These are phyloP conservation scores for Troides helena DNA, from an alignment of 2,888 invertebrate genomes.

Conservation along the genomic window DNA sequence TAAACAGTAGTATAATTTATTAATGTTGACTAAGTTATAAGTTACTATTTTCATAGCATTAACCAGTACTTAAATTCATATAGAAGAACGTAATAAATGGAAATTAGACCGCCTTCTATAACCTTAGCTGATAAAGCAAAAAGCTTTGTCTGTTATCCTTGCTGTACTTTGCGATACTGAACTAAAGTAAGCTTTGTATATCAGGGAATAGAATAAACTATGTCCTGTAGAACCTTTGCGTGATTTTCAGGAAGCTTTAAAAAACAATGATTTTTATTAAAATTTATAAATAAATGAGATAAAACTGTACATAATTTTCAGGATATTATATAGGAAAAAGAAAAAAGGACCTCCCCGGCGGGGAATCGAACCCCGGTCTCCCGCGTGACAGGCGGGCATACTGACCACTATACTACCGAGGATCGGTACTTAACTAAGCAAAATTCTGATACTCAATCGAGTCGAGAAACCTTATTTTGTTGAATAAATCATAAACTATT, in stretches of 20 bases:
- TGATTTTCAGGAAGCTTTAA: background rate
- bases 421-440: conserved; percentile 36
- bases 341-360: conserved; percentile 54
- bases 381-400: conserved; percentile 82
- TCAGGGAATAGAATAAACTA: no score
- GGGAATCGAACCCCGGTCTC: conserved; percentile 82
- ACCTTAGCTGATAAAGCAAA: no score
- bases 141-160: no score
- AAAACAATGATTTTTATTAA: background rate
- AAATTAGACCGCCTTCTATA: no score
- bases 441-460: background rate
- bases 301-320: background rate
- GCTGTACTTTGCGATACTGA: no score
- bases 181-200: no score
- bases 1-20: no score
- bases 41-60: no score
- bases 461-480: background rate
- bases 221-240: background rate
- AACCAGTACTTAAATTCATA: no score
- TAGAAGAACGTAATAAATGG: no score
- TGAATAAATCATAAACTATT: background rate
- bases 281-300: background rate
- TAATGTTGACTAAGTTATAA: no score
- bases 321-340: background rate
- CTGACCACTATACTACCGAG: conserved; percentile 81